Conservation (phyloP, 2,888 invertebrate species). For the Danaus chrysippus region DNA sequence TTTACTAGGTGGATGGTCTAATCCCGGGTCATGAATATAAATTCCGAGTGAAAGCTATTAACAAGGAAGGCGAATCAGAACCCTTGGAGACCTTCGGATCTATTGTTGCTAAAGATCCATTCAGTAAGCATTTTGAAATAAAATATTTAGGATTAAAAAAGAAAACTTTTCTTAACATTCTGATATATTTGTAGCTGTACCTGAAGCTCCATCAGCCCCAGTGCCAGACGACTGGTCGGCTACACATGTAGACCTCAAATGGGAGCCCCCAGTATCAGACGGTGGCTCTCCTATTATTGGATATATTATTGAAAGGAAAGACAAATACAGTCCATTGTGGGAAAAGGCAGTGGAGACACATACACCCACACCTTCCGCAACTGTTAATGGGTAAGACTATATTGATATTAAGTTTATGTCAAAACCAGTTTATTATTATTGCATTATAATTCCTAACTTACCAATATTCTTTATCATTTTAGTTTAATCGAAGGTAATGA, state of each 20-base stretch:
- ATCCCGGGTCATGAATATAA: conserved; percentile 96
- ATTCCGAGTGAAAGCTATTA: conserved; percentile 95
- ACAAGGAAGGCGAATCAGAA: conserved; percentile 97
- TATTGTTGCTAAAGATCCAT: conserved; percentile 96
- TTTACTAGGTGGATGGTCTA: conserved; percentile 85
- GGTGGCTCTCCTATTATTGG: conserved; percentile 97
- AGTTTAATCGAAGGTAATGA: conserved; percentile 95
- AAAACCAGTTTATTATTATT: conserved; percentile 1
- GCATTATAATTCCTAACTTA: neutral
- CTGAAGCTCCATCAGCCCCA: conserved; percentile 93
- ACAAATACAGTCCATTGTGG: conserved; percentile 95
- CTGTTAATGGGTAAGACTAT: conserved; percentile 86
- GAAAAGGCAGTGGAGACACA: conserved; percentile 93
- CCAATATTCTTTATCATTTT: conserved; percentile 20
- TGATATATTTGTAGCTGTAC: conserved; percentile 80
- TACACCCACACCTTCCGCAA: conserved; percentile 84
- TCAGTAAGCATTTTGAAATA: conserved; percentile 81
- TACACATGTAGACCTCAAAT: conserved; percentile 93
- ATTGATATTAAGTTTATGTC: neutral
- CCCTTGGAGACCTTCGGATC: conserved; percentile 96
- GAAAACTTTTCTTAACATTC: neutral
- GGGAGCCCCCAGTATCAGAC: conserved; percentile 92
- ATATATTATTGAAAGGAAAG: conserved; percentile 95
- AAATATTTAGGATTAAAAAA: neutral
- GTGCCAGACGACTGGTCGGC: conserved; percentile 95